phyloP scores from a whole-genome alignment of 2,888 invertebrate genomes.

The Drosophila paramelanica region DNA sequence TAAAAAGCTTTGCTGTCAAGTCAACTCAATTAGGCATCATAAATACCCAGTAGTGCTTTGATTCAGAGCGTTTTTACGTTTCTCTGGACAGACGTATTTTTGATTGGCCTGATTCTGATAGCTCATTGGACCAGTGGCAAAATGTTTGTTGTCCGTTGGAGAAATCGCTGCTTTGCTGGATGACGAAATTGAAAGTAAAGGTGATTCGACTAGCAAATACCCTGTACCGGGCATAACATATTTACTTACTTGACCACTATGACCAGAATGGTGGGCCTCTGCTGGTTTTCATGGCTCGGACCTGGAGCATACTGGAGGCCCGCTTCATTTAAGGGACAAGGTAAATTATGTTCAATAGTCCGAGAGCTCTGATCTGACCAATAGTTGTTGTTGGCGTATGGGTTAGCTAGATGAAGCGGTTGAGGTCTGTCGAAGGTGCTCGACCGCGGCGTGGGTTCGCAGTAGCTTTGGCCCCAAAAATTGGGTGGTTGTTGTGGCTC shows the following conservation, averaged over 20 bases:
- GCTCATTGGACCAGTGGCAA: background rate
- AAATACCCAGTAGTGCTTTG: too few relatives aligned
- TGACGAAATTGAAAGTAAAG: background rate
- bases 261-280: slow-evolving; percentile 27
- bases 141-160: too few relatives aligned
- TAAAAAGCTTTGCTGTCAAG: too few relatives aligned
- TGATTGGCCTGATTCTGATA: background rate
- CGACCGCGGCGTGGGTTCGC: background rate
- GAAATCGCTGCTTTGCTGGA: background rate
- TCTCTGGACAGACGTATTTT: background rate
- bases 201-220: background rate
- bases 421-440: too few relatives aligned
- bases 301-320: background rate
- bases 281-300: background rate
- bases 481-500: background rate
- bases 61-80: background rate
- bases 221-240: background rate
- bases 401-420: too few relatives aligned
- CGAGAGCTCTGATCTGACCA: too few relatives aligned
- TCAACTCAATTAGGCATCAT: too few relatives aligned
- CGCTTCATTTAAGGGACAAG: too few relatives aligned
- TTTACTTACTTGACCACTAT: slow-evolving; percentile 31
- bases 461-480: background rate
- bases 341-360: too few relatives aligned
- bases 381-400: too few relatives aligned